Evolutionary conservation across 2,113 vertebrate genomes (phyloP).

Genomic region (Nothocercus nigrocapillus): DNA sequence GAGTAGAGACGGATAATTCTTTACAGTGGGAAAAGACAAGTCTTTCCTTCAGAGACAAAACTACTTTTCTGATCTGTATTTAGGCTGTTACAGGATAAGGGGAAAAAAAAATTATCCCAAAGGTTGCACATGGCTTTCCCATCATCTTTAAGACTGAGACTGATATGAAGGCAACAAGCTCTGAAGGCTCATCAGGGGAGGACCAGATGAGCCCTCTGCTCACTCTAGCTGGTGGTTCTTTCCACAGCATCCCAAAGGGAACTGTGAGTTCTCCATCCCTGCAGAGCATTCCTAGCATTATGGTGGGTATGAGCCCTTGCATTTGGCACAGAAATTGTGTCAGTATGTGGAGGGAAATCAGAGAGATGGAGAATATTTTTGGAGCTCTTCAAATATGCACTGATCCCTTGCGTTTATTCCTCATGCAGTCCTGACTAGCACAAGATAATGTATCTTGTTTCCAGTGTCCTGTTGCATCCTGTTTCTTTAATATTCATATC

Average conservation of each 20-base stretch:
- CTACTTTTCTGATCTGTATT: not conserved
- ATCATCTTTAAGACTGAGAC: not conserved
- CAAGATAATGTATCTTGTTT: not conserved
- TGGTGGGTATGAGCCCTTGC: not conserved
- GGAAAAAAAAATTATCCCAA: not conserved
- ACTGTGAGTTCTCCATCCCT: not conserved
- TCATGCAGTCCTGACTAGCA: not conserved
- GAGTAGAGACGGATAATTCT: not conserved
- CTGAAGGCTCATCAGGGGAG: not conserved
- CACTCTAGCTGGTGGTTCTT: not conserved
- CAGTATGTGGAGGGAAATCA: not conserved
- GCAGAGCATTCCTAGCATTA: not conserved
- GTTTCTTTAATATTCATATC: not conserved
- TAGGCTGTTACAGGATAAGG: not conserved
- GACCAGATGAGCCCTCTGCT: not conserved
- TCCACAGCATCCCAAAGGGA: not conserved
- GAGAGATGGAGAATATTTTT: not conserved
- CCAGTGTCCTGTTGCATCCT: not conserved
- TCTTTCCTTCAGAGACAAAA: not conserved
- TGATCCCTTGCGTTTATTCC: not conserved
- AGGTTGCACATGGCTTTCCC: not conserved
- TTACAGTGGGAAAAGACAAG: not conserved
- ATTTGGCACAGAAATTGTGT: slow-evolving; percentile 14
- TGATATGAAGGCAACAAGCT: not conserved
- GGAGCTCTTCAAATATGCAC: not conserved